These are phyloP conservation scores for Labeo rohita DNA, from an alignment of 2,113 vertebrate genomes.

Conservation along the genomic window DNA sequence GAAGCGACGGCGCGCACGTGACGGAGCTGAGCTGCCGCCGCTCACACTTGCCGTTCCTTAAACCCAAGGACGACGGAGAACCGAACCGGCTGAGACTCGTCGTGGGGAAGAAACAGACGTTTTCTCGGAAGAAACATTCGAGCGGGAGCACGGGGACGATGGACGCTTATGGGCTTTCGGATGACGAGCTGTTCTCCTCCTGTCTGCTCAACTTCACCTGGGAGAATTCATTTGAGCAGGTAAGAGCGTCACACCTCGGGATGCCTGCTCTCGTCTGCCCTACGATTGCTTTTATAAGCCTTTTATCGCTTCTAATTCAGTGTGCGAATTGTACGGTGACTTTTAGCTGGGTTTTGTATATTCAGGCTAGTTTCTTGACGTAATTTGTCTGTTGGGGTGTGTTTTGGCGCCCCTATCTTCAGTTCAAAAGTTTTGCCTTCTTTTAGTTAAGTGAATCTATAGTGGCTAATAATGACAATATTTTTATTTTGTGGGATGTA, in stretches of 20 bases:
- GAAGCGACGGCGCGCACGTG: slow-evolving; percentile 68
- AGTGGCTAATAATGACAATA: neutral
- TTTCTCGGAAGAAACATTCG: slow-evolving; percentile 13
- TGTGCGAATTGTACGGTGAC: no score
- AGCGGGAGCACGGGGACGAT: slow-evolving; percentile 75
- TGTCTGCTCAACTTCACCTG: slow-evolving; percentile 91
- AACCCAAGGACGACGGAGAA: slow-evolving; percentile 63
- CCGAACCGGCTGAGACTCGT: slow-evolving; percentile 59
- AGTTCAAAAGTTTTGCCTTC: neutral
- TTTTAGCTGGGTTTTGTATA: neutral
- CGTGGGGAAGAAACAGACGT: slow-evolving; percentile 53
- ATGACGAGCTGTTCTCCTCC: slow-evolving; percentile 88
- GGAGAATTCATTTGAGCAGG: slow-evolving; percentile 92
- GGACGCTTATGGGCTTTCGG: slow-evolving; percentile 87
- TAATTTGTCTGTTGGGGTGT: neutral
- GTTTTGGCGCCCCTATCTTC: neutral
- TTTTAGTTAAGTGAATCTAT: neutral
- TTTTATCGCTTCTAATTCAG: neutral
- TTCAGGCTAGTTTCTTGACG: neutral
- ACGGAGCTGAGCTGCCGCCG: slow-evolving; percentile 60
- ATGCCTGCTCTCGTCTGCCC: neutral
- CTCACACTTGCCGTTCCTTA: slow-evolving; percentile 58
- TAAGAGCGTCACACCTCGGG: slow-evolving; percentile 68
- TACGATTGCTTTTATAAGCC: slow-evolving; percentile 28
- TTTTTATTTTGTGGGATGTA: neutral